Evolutionary conservation across 2,888 invertebrate genomes (phyloP), one percentile per base, ranked within the genome.

Genomic region (Odontocerum albicorne): DNA sequence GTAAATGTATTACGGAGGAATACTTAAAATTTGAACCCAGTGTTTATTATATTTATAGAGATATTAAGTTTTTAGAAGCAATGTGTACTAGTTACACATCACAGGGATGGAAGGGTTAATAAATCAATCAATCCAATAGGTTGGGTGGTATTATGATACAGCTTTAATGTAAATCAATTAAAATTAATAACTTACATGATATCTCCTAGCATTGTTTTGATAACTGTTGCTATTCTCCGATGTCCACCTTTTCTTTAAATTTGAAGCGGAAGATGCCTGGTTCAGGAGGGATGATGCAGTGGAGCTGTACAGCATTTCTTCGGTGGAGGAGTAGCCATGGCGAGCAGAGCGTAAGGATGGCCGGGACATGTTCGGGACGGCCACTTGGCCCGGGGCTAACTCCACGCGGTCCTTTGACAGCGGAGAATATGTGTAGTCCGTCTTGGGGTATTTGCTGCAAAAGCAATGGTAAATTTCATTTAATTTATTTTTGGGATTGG

Each of bases 341-440:
- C 54, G 35, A 16, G 15, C 20, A 21, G 17, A 39, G 42, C 44
- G 74, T 45, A 87, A 74, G 51, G 89, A 85, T 53, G 84, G 81
- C 2, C 93, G 84, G 1, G 92, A 92, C 92, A 94, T 92, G 72
- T 94, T 93, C 2, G 92, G 92, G 82, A 91, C 90, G 19, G 88
- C 87, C 61, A 91, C 80, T 51, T 90, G 82, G 1, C 91, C 91
- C 0, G 89, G 89, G 0, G 87, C 87, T 52, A 90, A 74, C 69
- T 88, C 88, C 63, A 88, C 86, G 46, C 91, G 85, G 75, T 88
- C 89, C 63, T 85, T 85, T n/a, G 92, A 92, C 63, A 87, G 75
- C 60, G 81, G 83, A 1, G 92, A 91, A 71, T 94, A 94, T 6
- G 92, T 92, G 75, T 92, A 93, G 73, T 93, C 93, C 57, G 93